Base-by-base conservation (phyloP, 2,113 vertebrate species). In the Stegastes partitus region DNA sequence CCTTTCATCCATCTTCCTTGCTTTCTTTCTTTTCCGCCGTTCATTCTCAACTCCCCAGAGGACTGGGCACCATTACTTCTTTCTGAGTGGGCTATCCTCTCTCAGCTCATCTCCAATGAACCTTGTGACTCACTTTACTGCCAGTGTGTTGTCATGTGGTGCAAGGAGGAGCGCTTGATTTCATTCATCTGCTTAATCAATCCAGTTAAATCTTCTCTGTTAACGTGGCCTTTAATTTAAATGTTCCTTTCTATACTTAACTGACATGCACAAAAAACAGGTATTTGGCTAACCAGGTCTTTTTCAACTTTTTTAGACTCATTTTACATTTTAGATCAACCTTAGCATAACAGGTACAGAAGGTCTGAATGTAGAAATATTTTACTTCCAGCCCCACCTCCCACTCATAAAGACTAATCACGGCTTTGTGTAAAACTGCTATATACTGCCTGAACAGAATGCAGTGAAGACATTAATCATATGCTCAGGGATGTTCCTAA, bases 391-490 rank as follows among this genome's bases (percentile, higher is more conserved):
- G 67, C 54, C 42, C 16, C 47, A 4, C 54, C 54, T 21, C 16
- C 44, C 31, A 26, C 67, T 77, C 69, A 63, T 34, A 4, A 79
- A 44, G 19, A 61, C 81, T 84, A 80, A 81, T 86, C 79, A 67
- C 21, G 11, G 68, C 66, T 74, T 49, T 62, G 65, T 77, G 42
- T 37, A 21, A 51, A 64, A 42, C 34, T 31, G 23, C 83, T 57
- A 31, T 66, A 65, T 14, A 58, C 37, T 37, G 66, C 57, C 45
- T 67, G 58, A 69, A 31, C 34, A 68, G 73, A 70, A 68, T 39
- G 56, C 6, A 63, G 63, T 71, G 68, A 50, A 59, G 64, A 73
- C 78, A 89, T 86, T 89, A 81, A 87, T 90, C 79, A 89, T 57
- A 63, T 62, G 64, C 74, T 68, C 51, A 15, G 71, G 76, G 70